Percentiles rank a stretch among this genome's conserved stretches.
Evolutionary conservation across 2,113 vertebrate species (phyloP).

Genomic region (Pygathrix nemaeus): DNA sequence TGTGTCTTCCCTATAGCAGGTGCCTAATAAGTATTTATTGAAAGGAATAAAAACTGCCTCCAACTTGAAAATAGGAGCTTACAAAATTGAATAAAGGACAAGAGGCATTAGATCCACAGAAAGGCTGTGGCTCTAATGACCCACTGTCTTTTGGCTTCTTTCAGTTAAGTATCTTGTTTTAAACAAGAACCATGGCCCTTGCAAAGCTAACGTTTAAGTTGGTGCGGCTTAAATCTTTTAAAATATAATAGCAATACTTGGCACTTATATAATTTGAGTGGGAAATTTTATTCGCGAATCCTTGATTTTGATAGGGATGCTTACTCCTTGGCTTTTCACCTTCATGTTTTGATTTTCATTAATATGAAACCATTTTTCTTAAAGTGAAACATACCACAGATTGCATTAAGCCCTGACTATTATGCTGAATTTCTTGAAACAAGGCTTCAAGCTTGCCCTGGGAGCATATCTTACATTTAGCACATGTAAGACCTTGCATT

Average conservation of each 20-base stretch:
- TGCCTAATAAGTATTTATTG: not conserved
- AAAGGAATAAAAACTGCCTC: not conserved
- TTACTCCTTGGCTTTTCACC: not conserved
- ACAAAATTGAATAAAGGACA: conserved; percentile 4
- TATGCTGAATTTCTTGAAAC: conserved; percentile 35
- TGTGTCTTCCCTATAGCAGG: not conserved
- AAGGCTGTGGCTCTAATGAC: not conserved
- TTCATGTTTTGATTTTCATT: conserved; percentile 6
- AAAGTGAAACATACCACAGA: not conserved
- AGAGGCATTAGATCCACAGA: not conserved
- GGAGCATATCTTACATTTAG: conserved; percentile 25
- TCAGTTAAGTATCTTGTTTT: conserved; percentile 29
- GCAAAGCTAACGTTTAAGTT: not conserved
- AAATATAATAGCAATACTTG: not conserved
- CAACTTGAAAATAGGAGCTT: not conserved
- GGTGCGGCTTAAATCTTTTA: conserved; percentile 18
- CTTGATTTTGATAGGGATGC: not conserved
- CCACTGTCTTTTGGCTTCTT: not conserved
- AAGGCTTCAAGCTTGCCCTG: conserved; percentile 1
- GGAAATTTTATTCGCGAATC: conserved; percentile 19
- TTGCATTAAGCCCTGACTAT: conserved; percentile 1
- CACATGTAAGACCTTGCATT: conserved; percentile 14
- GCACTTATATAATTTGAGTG: conserved; percentile 18
- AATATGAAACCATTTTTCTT: conserved; percentile 33
- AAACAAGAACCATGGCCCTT: not conserved